Conservation (phyloP, 35 echinoderm and acorn worm species). For the Heliocidaris erythrogramma region DNA sequence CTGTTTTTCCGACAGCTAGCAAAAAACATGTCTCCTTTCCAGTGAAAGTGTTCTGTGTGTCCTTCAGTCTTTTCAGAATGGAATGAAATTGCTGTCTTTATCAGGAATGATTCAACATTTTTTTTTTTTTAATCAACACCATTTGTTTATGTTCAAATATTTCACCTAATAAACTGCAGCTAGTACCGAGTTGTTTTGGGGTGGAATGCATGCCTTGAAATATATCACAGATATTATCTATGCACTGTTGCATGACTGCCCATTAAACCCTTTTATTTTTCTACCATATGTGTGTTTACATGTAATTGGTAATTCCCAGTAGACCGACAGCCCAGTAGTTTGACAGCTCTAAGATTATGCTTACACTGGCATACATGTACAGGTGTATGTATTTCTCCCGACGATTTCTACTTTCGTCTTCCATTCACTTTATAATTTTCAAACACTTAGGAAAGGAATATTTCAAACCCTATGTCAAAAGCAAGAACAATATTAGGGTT, state of each 20-base stretch:
- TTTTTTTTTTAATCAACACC: not conserved
- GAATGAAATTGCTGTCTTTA: not conserved
- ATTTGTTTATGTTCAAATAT: not conserved
- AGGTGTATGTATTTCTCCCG: too few relatives aligned
- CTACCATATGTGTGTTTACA: not conserved
- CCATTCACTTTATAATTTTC: too few relatives aligned
- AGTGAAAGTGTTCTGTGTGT: not conserved
- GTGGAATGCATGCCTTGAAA: not conserved
- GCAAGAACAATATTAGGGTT: too few relatives aligned
- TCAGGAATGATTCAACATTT: not conserved
- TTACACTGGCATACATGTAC: too few relatives aligned
- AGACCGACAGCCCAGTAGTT: too few relatives aligned
- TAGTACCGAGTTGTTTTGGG: not conserved
- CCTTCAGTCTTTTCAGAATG: not conserved
- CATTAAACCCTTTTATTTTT: not conserved
- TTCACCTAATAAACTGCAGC: not conserved
- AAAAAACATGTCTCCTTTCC: not conserved
- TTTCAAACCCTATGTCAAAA: too few relatives aligned
- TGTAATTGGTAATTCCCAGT: not conserved
- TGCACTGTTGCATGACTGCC: conserved; percentile 7
- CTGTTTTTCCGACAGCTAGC: not conserved
- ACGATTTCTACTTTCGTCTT: too few relatives aligned
- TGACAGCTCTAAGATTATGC: too few relatives aligned
- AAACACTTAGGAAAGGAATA: too few relatives aligned
- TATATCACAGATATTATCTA: not conserved